Evolutionary conservation across 2,113 vertebrate species (phyloP).

Genomic region (Xenotilapia leptura): DNA sequence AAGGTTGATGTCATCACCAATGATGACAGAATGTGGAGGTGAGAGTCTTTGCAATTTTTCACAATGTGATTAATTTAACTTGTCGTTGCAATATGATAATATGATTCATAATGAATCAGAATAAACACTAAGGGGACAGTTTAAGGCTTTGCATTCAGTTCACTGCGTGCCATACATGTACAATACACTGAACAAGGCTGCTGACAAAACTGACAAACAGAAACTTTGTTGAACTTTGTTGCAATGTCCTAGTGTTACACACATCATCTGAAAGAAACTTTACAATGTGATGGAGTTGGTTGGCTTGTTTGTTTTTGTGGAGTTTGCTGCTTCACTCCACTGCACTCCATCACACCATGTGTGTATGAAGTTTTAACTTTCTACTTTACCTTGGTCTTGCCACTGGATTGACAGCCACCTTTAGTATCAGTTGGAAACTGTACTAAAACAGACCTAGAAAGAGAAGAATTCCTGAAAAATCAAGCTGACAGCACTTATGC

Average conservation of each 20-base stretch:
- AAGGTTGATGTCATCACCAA: not conserved
- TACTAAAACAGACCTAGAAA: constrained; percentile 2
- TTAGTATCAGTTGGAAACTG: not conserved
- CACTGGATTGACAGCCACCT: not conserved
- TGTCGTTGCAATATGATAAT: not conserved
- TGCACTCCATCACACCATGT: not conserved
- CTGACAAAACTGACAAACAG: not conserved
- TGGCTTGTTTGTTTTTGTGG: not conserved
- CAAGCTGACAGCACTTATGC: constrained; percentile 3
- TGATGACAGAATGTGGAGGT: not conserved
- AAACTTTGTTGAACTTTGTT: not conserved
- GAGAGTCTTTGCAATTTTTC: not conserved
- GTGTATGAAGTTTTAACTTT: not conserved
- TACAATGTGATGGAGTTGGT: not conserved
- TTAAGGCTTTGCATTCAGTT: not conserved
- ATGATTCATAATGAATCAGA: not conserved
- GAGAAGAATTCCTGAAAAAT: constrained; percentile 20
- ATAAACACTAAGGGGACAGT: not conserved
- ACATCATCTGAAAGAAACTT: not conserved
- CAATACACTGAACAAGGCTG: not conserved
- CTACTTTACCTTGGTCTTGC: not conserved
- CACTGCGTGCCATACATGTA: not conserved
- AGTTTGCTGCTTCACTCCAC: not conserved
- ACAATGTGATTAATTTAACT: not conserved
- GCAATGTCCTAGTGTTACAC: not conserved